Evolutionary conservation across 2,888 invertebrate genomes (phyloP), one percentile per base, ranked within the genome.

Genomic region (Neoitamus cyanurus): DNA sequence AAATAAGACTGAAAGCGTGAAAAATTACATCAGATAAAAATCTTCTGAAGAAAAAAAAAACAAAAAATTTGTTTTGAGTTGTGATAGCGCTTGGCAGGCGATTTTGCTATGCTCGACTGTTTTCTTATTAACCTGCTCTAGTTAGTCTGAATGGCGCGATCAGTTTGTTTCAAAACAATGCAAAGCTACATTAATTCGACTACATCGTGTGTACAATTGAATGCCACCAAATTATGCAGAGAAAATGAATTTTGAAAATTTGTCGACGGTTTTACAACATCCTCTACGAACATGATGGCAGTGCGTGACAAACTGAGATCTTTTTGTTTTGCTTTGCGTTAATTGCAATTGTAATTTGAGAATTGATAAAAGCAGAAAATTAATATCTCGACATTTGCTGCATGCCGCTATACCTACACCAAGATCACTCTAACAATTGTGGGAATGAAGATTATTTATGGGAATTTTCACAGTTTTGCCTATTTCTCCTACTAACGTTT

Each of bases 21-120:
- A 77, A 77, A 77, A 46, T 77, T 77, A 77, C 77, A 77, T 77
- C 77, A 77, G 46, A 77, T 28, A 77, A 77, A n/a, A n/a, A 25
- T 46, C 20, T 58, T 58, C 9, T 58, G 58, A 58, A 58, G 20
- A 20, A 58, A 46, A n/a, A 46, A 46, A 58, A 58, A 0, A 0
- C 7, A 48, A 6, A 9, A 58, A n/a, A n/a, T n/a, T 58, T 58
- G 15, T 58, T 9, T 58, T 58, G 11, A 58, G 58, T 0, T 42
- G n/a, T 25, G 15, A 9, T 7, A 58, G 58, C 25, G 58, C 20
- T 48, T 48, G 15, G 48, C 9, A 48, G 48, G 20, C 58, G 2
- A 15, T 58, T 58, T 58, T 58, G 58, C 2, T 58, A 58, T 58
- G 58, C 20, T 58, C 58, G 20, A 20, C 9, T 58, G 20, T 58